Conservation (phyloP, 2,888 invertebrate species). For the Andrena bucephala region DNA sequence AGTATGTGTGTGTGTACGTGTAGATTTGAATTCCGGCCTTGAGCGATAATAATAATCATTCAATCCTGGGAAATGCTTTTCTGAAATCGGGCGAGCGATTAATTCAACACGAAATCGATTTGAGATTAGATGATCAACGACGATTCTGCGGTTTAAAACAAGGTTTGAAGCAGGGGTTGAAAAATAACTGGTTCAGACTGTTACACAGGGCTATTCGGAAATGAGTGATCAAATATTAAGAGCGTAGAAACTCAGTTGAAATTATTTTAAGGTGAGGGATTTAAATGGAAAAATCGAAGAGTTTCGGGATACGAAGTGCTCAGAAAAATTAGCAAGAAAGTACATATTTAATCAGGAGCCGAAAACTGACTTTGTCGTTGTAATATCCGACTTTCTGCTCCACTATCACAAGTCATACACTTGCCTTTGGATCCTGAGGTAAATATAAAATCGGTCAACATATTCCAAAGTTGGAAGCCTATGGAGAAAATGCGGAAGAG, state of each 20-base stretch:
- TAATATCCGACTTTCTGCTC: neutral
- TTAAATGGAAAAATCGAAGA: too few relatives aligned
- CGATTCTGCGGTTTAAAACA: neutral
- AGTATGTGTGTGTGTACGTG: neutral
- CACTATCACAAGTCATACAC: neutral
- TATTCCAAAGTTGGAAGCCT: conserved; percentile 17
- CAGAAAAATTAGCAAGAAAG: neutral
- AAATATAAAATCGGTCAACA: conserved; percentile 29
- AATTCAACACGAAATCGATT: neutral
- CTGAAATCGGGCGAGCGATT: conserved; percentile 6
- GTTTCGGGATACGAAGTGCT: too few relatives aligned
- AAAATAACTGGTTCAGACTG: too few relatives aligned
- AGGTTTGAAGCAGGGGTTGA: neutral
- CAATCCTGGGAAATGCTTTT: conserved; percentile 29
- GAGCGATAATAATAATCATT: conserved; percentile 26
- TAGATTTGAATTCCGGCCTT: conserved; percentile 44
- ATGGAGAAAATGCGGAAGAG: conserved; percentile 55
- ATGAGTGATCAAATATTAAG: neutral
- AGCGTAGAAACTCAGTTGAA: neutral
- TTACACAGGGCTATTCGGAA: too few relatives aligned
- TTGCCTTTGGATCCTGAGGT: neutral
- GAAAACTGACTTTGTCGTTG: neutral
- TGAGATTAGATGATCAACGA: neutral
- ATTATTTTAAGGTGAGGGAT: too few relatives aligned
- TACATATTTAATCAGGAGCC: neutral